Percentiles rank a stretch among this genome's conserved stretches.
Conservation (phyloP, 2,797 vertebrate species). For the Spatula clypeata region DNA sequence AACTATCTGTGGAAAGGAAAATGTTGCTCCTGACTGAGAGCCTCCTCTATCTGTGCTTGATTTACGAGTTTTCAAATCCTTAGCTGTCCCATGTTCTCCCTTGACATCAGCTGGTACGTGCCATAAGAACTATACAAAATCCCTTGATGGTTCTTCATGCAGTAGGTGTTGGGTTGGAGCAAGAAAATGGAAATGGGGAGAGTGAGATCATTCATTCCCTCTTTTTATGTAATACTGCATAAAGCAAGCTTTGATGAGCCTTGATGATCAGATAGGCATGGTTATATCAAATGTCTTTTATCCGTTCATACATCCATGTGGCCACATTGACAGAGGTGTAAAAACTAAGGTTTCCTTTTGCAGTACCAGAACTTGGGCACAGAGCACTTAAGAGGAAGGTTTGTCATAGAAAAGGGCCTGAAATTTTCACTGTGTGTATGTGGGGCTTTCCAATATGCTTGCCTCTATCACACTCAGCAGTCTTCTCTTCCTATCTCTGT, state of each 20-base stretch:
- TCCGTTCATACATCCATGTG: neutral
- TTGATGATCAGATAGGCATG: neutral
- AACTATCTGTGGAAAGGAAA: conserved; percentile 51
- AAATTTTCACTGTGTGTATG: neutral
- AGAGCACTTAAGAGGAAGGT: neutral
- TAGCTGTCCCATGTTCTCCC: neutral
- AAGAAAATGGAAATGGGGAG: neutral
- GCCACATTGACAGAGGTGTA: accelerated
- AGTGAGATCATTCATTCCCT: neutral
- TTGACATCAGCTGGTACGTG: neutral
- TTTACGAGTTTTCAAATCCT: conserved; percentile 47
- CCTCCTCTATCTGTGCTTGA: conserved; percentile 26
- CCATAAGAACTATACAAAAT: neutral
- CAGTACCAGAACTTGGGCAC: neutral
- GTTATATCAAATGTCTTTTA: neutral
- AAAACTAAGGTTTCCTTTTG: neutral
- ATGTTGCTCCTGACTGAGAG: conserved; percentile 50
- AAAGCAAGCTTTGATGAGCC: neutral
- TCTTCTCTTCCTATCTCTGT: neutral
- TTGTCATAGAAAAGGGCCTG: neutral
- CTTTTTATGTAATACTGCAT: neutral
- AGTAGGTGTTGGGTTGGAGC: neutral
- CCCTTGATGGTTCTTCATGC: neutral
- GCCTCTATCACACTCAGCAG: neutral
- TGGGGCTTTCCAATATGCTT: neutral